Base-by-base conservation (phyloP, 2,888 invertebrate genomes). In the Onchidella celtica region DNA sequence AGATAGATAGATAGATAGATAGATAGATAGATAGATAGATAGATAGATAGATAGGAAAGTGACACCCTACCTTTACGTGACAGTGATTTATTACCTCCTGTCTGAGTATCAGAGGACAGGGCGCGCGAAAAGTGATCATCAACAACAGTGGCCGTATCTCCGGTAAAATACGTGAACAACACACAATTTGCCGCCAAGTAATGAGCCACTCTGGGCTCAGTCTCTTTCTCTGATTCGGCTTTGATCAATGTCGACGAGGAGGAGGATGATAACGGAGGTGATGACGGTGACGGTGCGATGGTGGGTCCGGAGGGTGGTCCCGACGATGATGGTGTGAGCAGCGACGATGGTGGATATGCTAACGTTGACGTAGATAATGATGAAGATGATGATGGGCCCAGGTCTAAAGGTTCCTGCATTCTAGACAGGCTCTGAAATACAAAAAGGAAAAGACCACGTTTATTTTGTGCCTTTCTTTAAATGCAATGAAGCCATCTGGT, bases 101-200 rank as follows among this genome's bases (percentile, higher is more conserved):
- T 32, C 3, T 55, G 57, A 34, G 57, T 57, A 2, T 72, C 72
- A 1, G 32, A n/a, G 34, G 72, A 72, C 88, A 98, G 95, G 63
- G 98, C 97, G 88, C 97, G 95, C 86, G 97, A 96, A 94, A 98
- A 98, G 94, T 98, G 98, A 93, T 98, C 98, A 94, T 98, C 98
- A 84, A 98, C 98, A 89, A 97, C 97, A 87, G 97, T 95, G 85
- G 97, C 96, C 82, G 97, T 97, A 94, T 98, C 98, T 72, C 98
- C 98, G 88, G 97, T 96, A 94, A 98, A 98, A 95, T 98, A 97
- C 89, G 97, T 97, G 94, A 98, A 89, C 66, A 94, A 89, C 86
- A 98, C 97, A 95, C 98, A 98, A 95, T 98, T 98, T 90, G 98
- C 97, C 91, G 97, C 97, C 91, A 86, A 74, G 76, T 86, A 86